Conservation (phyloP, 2,113 vertebrate genomes). For the Ctenodactylus gundi region DNA sequence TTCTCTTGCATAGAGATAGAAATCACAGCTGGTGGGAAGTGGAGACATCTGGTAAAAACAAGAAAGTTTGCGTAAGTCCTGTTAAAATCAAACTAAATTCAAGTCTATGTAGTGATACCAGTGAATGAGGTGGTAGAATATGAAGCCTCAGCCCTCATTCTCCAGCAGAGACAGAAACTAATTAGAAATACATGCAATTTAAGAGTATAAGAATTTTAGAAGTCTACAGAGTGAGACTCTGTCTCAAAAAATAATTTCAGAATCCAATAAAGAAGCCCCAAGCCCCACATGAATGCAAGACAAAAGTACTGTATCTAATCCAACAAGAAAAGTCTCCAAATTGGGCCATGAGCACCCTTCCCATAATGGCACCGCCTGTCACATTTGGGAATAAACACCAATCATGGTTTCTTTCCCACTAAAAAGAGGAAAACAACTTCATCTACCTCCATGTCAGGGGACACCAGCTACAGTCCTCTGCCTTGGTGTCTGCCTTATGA, state of each 20-base stretch:
- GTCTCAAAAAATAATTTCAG: no score
- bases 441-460: not conserved
- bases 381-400: not conserved
- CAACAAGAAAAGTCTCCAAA: not conserved
- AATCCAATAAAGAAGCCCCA: not conserved
- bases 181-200: no score
- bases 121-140: not conserved
- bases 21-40: not conserved
- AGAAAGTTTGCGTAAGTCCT: not conserved
- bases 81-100: not conserved
- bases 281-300: not conserved
- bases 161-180: not conserved
- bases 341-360: not conserved
- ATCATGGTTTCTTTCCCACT: not conserved
- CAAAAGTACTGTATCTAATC: not conserved
- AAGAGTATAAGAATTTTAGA: no score
- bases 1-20: not conserved
- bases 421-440: not conserved
- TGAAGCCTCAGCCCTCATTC: not conserved
- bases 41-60: not conserved
- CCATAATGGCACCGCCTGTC: not conserved
- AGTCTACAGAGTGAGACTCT: no score
- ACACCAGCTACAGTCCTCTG: no score
- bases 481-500: no score
- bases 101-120: not conserved